Evolutionary conservation across 1,140 invertebrate species (phyloP).

Genomic region (Drosophila ercepeae): DNA sequence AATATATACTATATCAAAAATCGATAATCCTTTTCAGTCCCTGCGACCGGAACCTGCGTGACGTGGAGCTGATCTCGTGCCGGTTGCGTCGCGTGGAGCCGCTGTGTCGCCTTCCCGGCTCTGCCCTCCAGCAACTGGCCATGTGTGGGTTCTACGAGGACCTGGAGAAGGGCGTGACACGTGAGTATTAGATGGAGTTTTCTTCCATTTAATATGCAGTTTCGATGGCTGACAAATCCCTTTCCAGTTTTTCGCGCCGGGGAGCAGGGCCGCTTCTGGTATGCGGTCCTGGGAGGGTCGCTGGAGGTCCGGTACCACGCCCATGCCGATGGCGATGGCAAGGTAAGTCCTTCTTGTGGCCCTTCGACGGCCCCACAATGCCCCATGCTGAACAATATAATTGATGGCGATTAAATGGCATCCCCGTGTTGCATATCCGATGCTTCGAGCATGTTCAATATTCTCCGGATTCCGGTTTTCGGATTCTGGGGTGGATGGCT

Average conservation of each 20-base stretch:
- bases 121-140: conserved; percentile 90
- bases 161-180: conserved; percentile 90
- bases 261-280: conserved; percentile 91
- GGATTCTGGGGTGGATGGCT: conserved; percentile 11
- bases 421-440: conserved; percentile 29
- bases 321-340: conserved; percentile 85
- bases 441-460: conserved; percentile 51
- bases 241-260: conserved; percentile 90
- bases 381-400: conserved; percentile 61
- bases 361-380: conserved; percentile 29
- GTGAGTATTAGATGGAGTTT: conserved; percentile 86
- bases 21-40: conserved; percentile 85
- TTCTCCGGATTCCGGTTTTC: conserved; percentile 49
- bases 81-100: conserved; percentile 87
- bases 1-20: background rate
- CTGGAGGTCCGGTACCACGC: conserved; percentile 88
- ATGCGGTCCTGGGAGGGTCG: conserved; percentile 89
- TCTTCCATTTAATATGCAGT: conserved; percentile 34
- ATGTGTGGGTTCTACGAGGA: conserved; percentile 90
- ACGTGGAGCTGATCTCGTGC: conserved; percentile 88
- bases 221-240: conserved; percentile 12
- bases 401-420: conserved; percentile 66
- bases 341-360: conserved; percentile 82
- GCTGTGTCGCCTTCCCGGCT: conserved; percentile 88
- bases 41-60: conserved; percentile 88